These are phyloP conservation scores for Rattus rattus DNA, from an alignment of 2,113 vertebrate species.

Conservation along the genomic window DNA sequence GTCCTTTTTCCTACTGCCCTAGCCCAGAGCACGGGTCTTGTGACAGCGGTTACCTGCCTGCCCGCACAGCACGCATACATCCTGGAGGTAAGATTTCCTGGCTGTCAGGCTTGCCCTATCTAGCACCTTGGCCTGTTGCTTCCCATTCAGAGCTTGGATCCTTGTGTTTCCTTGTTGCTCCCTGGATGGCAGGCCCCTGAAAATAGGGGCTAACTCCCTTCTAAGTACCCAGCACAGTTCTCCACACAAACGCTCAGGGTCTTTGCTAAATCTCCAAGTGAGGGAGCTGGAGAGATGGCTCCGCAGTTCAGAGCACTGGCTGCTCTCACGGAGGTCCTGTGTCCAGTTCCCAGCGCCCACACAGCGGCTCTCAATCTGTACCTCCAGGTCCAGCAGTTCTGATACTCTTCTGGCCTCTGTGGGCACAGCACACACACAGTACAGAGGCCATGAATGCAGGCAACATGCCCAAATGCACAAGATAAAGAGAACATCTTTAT, in stretches of 20 bases:
- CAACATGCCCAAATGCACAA: not conserved
- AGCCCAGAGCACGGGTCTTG: not conserved
- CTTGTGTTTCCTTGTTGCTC: not conserved
- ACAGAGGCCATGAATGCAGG: not conserved
- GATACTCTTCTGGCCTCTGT: not conserved
- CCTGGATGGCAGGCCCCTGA: not conserved
- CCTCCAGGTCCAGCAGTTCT: not conserved
- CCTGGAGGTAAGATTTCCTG: not conserved
- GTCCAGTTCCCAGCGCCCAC: not conserved
- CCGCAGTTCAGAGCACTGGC: not conserved
- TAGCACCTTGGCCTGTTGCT: not conserved
- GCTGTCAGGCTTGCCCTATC: rapidly evolving
- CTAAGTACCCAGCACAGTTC: not conserved
- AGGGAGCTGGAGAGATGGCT: not conserved
- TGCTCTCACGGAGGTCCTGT: not conserved
- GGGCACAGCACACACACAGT: not conserved
- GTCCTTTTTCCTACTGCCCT: not conserved
- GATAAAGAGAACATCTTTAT: not conserved
- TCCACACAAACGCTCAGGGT: not conserved
- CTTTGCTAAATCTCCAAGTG: not conserved
- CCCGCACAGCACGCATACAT: not conserved
- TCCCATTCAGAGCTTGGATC: not conserved
- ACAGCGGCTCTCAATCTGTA: not conserved
- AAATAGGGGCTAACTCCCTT: not conserved
- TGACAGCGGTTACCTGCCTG: not conserved